Percentiles rank a stretch among this genome's conserved stretches.
These are phyloP conservation scores for Chunga burmeisteri DNA, from an alignment of 2,113 vertebrate species.

Conservation along the genomic window DNA sequence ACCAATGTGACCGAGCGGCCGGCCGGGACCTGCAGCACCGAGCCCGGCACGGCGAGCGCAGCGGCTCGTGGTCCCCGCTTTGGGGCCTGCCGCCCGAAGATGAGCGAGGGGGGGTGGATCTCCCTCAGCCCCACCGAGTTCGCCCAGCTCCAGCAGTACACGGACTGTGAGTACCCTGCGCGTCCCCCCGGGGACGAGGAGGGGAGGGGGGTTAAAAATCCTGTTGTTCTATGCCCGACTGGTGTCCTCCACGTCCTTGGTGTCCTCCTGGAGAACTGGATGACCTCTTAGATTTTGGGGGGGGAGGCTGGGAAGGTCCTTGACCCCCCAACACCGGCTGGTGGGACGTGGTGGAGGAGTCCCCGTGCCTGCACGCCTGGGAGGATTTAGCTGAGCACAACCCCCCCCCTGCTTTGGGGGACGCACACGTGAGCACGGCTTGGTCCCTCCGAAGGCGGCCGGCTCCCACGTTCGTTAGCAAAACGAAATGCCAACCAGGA, in stretches of 20 bases:
- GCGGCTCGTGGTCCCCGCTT: neutral
- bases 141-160: conserved; percentile 91
- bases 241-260: neutral
- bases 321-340: accelerated
- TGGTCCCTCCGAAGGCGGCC: neutral
- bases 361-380: accelerated
- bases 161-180: conserved; percentile 84
- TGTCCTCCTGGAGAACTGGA: neutral
- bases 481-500: conserved; percentile 5
- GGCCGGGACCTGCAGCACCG: accelerated
- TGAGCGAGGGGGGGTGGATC: conserved; percentile 86
- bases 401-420: neutral
- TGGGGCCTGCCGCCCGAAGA: conserved; percentile 44
- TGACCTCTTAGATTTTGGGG: neutral
- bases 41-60: neutral
- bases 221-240: accelerated
- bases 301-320: neutral
- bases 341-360: neutral
- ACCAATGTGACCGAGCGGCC: neutral
- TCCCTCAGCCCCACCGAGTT: conserved; percentile 90
- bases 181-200: accelerated
- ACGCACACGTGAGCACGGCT: neutral
- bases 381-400: neutral
- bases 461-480: neutral
- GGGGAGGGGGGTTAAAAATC: neutral